Evolutionary conservation across 2,888 invertebrate species (phyloP).

Genomic region (Trissolcus japonicus): DNA sequence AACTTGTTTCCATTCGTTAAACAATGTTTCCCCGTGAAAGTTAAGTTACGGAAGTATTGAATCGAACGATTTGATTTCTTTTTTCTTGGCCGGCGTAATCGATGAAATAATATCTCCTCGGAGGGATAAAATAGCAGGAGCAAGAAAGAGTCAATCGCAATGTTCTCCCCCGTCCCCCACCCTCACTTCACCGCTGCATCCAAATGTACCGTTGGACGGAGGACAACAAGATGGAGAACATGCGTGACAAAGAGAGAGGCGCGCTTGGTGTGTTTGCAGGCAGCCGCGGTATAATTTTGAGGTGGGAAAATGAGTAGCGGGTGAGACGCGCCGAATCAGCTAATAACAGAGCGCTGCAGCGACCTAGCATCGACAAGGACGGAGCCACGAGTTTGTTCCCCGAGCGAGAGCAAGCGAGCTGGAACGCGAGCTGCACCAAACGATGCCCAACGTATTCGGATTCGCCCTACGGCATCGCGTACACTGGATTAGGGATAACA

Average conservation of each 20-base stretch:
- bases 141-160: slow-evolving; percentile 36
- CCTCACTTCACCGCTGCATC: not conserved
- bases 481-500: slow-evolving; percentile 56
- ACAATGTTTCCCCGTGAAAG: slow-evolving; percentile 17
- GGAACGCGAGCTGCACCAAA: slow-evolving; percentile 13
- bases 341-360: slow-evolving; percentile 59
- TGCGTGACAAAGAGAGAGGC: slow-evolving; percentile 30
- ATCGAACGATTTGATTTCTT: slow-evolving; percentile 24
- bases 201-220: slow-evolving; percentile 35
- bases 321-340: slow-evolving; percentile 59
- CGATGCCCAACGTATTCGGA: slow-evolving; percentile 29
- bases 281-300: slow-evolving; percentile 58
- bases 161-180: not conserved
- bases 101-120: slow-evolving; percentile 32
- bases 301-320: slow-evolving; percentile 60
- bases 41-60: slow-evolving; percentile 17
- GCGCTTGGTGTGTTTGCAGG: slow-evolving; percentile 44
- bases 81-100: slow-evolving; percentile 20
- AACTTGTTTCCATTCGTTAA: slow-evolving; percentile 23
- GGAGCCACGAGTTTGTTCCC: slow-evolving; percentile 27
- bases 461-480: slow-evolving; percentile 47
- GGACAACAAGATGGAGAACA: slow-evolving; percentile 17
- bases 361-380: slow-evolving; percentile 55
- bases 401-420: slow-evolving; percentile 40
- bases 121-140: slow-evolving; percentile 21